These are phyloP conservation scores for Brachyhypopomus gauderio DNA, from an alignment of 2,113 vertebrate genomes.

Conservation along the genomic window DNA sequence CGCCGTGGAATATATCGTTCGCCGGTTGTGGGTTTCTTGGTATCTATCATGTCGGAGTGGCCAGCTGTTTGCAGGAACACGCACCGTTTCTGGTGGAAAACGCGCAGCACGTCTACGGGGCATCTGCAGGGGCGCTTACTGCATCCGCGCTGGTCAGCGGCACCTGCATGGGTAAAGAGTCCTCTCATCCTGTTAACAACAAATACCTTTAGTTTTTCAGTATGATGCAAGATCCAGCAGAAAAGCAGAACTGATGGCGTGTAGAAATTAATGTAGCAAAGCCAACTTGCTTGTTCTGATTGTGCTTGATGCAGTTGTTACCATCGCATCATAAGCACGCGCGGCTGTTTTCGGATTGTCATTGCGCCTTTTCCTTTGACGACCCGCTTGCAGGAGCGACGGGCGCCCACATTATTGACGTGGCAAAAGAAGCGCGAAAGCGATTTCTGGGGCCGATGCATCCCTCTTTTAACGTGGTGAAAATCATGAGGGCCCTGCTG, in stretches of 20 bases:
- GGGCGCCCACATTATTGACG: constrained; percentile 86
- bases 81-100: constrained; percentile 90
- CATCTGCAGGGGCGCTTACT: constrained; percentile 91
- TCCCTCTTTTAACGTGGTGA: constrained; percentile 93
- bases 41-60: constrained; percentile 94
- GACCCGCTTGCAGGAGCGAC: constrained; percentile 77
- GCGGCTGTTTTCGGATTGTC: constrained; percentile 1
- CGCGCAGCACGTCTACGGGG: constrained; percentile 89
- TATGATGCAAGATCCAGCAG: background rate
- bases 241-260: background rate
- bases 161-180: constrained; percentile 82
- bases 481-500: constrained; percentile 81
- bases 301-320: background rate
- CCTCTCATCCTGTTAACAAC: background rate
- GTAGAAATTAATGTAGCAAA: background rate
- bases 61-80: constrained; percentile 89
- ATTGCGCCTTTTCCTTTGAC: background rate
- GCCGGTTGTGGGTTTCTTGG: constrained; percentile 96
- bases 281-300: background rate
- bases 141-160: constrained; percentile 87
- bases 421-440: constrained; percentile 92
- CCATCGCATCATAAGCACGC: background rate
- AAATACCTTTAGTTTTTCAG: background rate
- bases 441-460: constrained; percentile 91
- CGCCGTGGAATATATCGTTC: constrained; percentile 95